A percentile compares a stretch with the other conserved stretches of the same genome.
phyloP scores from a whole-genome alignment of 1,140 invertebrate genomes.

The Drosophila baimaii region DNA sequence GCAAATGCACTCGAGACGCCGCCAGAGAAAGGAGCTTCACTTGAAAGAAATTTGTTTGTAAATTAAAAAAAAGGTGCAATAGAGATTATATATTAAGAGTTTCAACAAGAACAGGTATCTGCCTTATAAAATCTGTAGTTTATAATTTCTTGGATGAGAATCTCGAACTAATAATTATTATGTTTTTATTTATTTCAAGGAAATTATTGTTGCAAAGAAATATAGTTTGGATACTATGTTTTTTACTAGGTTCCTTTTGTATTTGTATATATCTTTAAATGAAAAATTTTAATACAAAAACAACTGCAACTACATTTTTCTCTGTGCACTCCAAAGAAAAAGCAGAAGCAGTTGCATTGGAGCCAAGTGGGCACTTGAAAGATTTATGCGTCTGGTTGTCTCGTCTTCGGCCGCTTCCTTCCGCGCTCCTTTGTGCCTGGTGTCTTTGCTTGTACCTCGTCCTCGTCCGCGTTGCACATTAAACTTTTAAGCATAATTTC shows the following conservation, averaged over 20 bases:
- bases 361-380: constrained; percentile 67
- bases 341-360: constrained; percentile 31
- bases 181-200: too few species aligned
- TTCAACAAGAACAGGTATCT: background rate
- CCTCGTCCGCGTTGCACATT: constrained; percentile 38
- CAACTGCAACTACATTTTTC: too few species aligned
- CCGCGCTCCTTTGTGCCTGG: constrained; percentile 1
- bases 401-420: constrained; percentile 16
- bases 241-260: too few species aligned
- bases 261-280: too few species aligned
- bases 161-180: too few species aligned
- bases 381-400: constrained; percentile 65
- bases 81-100: too few species aligned
- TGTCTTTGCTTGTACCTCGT: constrained; percentile 14
- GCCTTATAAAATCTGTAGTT: too few species aligned
- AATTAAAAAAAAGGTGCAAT: background rate
- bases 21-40: background rate
- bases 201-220: too few species aligned
- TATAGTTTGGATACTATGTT: too few species aligned
- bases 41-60: background rate
- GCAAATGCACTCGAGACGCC: constrained; percentile 60
- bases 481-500: constrained; percentile 60
- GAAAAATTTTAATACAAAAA: too few species aligned
- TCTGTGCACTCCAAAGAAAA: constrained; percentile 25
- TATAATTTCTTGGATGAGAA: too few species aligned